Evolutionary conservation across 2,113 vertebrate species (phyloP), one percentile per base, ranked within the genome.

Genomic region (Oryzias javanicus): DNA sequence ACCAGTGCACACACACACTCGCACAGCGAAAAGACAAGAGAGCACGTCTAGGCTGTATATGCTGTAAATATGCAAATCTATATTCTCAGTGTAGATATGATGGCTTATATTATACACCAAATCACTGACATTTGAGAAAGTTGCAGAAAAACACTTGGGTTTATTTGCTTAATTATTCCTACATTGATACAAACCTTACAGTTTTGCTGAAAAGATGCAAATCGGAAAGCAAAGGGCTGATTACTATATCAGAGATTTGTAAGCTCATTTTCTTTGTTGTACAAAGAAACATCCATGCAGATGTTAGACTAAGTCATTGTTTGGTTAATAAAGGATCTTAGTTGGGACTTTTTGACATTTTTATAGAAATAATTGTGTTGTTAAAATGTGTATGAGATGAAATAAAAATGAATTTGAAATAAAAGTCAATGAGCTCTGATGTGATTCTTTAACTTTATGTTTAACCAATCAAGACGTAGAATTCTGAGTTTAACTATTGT

Each of bases 21-120:
- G 45, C 78, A 79, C 59, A 46, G 64, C 64, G 73, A 80, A 35
- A 79, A 86, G 67, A 83, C 73, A 75, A 79, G 82, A 75, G 61
- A 58, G 55, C 55, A 48, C 27, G 69, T 78, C 70, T 82, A 19
- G 63, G 80, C 72, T 70, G 67, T 69, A 66, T 68, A 58, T 58
- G 78, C 76, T 73, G 79, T 74, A 81, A 80, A 90, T 89, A 90
- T 90, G 88, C 84, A 81, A 86, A 90, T 88, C 64, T 19, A 76
- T 74, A 76, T 63, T 68, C 72, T 82, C 60, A 67, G 79, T 73
- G 87, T 79, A 77, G 82, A 79, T 80, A 83, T 84, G 84, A 89
- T 81, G 57, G 64, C 40, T 79, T 62, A 72, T 78, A 86, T 72
- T 78, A 85, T 73, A 78, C 74, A 83, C 51, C 64, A 65, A 78